Conservation (phyloP, 2,888 invertebrate genomes). For the Hydropsyche betteni region DNA sequence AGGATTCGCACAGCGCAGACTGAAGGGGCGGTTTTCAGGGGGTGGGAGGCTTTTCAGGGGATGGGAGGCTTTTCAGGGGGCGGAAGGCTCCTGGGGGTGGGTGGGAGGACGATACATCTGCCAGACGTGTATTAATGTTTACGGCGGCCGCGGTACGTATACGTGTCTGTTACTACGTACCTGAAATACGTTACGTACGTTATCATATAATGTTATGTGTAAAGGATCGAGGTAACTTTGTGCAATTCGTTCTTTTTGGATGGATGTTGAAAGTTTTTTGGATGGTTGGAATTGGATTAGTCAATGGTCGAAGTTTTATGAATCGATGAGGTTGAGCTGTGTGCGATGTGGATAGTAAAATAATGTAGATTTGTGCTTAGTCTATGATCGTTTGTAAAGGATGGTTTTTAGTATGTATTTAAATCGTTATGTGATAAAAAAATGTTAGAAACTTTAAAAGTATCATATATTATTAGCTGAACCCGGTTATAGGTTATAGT, state of each 20-base stretch:
- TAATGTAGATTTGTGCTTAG: no score
- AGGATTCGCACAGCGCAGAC: slow-evolving; percentile 11
- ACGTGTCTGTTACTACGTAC: not conserved
- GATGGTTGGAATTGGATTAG: no score
- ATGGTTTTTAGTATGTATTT: no score
- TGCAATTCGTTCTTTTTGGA: not conserved
- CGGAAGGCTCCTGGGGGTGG: slow-evolving; percentile 8
- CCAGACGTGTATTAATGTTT: slow-evolving; percentile 45
- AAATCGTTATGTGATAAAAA: no score
- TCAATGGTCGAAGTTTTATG: no score
- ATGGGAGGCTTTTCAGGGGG: not conserved
- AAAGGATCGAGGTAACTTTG: not conserved
- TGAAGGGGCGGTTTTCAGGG: not conserved
- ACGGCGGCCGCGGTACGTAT: slow-evolving; percentile 33
- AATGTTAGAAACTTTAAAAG: no score
- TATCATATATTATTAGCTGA: no score
- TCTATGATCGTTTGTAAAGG: no score
- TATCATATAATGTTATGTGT: not conserved
- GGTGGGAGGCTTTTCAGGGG: not conserved
- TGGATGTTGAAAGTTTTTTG: no score
- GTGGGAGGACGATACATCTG: slow-evolving; percentile 30
- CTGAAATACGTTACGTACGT: not conserved
- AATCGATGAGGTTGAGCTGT: no score
- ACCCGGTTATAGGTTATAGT: no score
- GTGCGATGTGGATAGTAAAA: no score